phyloP scores from a whole-genome alignment of 2,888 invertebrate genomes.

The Epistrophe eligans region DNA sequence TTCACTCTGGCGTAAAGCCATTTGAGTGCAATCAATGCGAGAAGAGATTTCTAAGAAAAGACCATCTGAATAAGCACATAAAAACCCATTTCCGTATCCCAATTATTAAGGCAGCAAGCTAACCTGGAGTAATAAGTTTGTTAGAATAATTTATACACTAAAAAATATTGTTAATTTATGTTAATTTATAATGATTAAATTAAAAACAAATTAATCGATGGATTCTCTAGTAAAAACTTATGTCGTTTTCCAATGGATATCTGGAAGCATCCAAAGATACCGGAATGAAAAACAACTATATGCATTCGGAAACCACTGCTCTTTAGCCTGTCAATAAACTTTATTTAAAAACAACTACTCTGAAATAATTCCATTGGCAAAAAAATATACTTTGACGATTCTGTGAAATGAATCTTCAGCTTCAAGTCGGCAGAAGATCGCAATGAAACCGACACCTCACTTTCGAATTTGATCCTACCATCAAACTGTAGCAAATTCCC shows the following conservation, averaged over 20 bases:
- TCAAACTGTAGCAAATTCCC: no score
- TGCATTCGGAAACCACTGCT: no score
- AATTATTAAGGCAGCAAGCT: slow-evolving; percentile 5
- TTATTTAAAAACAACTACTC: no score
- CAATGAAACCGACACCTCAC: no score
- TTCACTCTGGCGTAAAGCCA: slow-evolving; percentile 81
- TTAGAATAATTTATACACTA: slow-evolving; percentile 13
- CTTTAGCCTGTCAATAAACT: no score
- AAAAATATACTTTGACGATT: no score
- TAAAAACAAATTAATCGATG: background rate
- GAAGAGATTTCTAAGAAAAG: slow-evolving; percentile 81
- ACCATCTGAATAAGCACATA: slow-evolving; percentile 82
- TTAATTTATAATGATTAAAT: background rate
- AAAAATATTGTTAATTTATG: background rate
- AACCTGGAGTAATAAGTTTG: background rate
- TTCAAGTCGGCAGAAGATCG: no score
- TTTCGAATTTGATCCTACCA: no score
- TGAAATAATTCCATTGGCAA: no score
- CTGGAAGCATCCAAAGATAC: background rate
- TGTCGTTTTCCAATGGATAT: background rate
- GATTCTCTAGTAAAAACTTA: background rate
- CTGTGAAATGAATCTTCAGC: no score
- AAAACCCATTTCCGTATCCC: slow-evolving; percentile 78
- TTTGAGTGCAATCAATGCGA: slow-evolving; percentile 80
- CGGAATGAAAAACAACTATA: no score